These are phyloP conservation scores for Lepidurus packardi DNA, from an alignment of 1,140 invertebrate genomes.

Conservation along the genomic window DNA sequence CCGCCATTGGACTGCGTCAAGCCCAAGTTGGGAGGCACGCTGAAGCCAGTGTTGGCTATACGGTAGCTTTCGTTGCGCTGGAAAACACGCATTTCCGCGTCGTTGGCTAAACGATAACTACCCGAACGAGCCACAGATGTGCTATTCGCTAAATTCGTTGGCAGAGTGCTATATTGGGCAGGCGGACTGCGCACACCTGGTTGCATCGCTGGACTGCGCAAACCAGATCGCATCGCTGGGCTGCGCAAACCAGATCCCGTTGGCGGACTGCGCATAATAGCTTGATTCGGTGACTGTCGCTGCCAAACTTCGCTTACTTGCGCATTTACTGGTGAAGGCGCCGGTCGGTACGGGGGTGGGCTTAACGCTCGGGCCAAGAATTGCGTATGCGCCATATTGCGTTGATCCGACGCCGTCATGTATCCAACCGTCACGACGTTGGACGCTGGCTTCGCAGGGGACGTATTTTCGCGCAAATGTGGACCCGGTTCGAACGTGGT, in stretches of 20 bases:
- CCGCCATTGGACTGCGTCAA: not conserved
- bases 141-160: not conserved
- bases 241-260: not conserved
- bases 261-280: not conserved
- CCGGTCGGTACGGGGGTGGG: constrained; percentile 29
- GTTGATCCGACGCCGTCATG: constrained; percentile 37
- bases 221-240: not conserved
- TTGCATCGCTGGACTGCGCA: constrained; percentile 16
- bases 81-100: constrained; percentile 45
- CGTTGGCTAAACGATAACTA: constrained; percentile 34
- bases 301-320: not conserved
- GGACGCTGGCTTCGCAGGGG: constrained; percentile 48
- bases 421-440: constrained; percentile 35
- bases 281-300: not conserved
- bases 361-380: constrained; percentile 14
- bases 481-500: constrained; percentile 75
- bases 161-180: not conserved
- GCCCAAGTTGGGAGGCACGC: not conserved
- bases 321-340: constrained; percentile 22
- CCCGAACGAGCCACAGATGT: constrained; percentile 27
- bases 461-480: constrained; percentile 42
- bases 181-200: constrained; percentile 20
- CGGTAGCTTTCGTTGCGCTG: constrained; percentile 80
- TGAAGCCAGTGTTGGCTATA: constrained; percentile 58
- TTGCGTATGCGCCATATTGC: constrained; percentile 28